Conservation (phyloP, 37 sponge, comb jelly and placozoan genomes). For the Oscarella lobularis region DNA sequence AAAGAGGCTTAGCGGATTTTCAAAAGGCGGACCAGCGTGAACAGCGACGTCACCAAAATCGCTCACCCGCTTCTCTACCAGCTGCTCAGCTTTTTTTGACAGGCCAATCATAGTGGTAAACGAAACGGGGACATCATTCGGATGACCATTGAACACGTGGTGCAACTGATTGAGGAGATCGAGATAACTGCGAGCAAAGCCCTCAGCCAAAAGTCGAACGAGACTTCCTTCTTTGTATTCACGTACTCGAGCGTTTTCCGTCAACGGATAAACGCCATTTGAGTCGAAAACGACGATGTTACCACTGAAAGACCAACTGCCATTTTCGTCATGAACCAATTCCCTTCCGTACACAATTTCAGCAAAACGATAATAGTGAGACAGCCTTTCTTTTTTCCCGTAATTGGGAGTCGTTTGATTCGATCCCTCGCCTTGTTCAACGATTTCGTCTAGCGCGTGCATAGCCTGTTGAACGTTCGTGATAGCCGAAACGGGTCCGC, state of each 20-base stretch:
- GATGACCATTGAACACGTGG: constrained; percentile 23
- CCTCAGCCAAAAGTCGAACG: constrained; percentile 30
- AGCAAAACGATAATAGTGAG: constrained; percentile 1
- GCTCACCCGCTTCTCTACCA: background rate
- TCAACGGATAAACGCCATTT: constrained; percentile 60
- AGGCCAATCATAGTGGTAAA: constrained; percentile 37
- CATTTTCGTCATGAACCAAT: background rate
- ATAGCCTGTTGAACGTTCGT: background rate
- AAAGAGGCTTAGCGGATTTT: background rate
- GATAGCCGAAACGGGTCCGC: background rate
- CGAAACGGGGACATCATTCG: constrained; percentile 10
- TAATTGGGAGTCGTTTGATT: background rate
- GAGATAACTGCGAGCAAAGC: constrained; percentile 32
- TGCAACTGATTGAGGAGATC: constrained; percentile 22
- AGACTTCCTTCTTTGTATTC: constrained; percentile 6
- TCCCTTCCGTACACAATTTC: background rate
- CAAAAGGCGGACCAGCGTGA: background rate
- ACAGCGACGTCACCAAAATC: too few species aligned
- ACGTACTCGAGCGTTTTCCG: constrained; percentile 20
- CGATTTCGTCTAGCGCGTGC: background rate
- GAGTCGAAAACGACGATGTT: constrained; percentile 22
- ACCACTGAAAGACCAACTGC: background rate
- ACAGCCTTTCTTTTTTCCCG: background rate
- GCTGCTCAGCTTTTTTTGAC: constrained; percentile 1
- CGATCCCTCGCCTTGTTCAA: background rate